Conservation (phyloP, 2,888 invertebrate genomes). For the Lagria hirta region DNA sequence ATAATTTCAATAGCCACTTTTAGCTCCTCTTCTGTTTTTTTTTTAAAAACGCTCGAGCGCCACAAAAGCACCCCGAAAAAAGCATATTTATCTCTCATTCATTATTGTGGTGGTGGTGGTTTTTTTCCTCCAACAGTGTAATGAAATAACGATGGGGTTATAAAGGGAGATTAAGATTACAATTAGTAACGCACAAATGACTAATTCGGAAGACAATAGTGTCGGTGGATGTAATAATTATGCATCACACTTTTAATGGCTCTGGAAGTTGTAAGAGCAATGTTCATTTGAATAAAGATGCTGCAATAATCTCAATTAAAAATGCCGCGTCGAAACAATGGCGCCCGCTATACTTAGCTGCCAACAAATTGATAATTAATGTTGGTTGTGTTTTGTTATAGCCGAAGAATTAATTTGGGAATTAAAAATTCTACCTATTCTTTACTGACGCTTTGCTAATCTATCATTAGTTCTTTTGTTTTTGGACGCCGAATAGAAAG, state of each 20-base stretch:
- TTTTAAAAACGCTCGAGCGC: no score
- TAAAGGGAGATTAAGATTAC: slow-evolving; percentile 51
- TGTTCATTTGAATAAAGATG: slow-evolving; percentile 54
- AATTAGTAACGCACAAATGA: slow-evolving; percentile 55
- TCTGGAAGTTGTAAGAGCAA: slow-evolving; percentile 46
- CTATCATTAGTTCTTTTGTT: no score
- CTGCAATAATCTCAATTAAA: slow-evolving; percentile 57
- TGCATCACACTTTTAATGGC: slow-evolving; percentile 55
- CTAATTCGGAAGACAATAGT: slow-evolving; percentile 53
- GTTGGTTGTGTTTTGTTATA: slow-evolving; percentile 57
- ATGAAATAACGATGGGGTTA: slow-evolving; percentile 47
- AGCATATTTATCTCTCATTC: no score
- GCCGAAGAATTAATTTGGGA: slow-evolving; percentile 53
- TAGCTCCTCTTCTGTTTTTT: no score
- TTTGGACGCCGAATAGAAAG: no score
- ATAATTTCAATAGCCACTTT: no score
- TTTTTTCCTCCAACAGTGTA: no score
- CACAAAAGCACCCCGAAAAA: no score
- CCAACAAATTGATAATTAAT: slow-evolving; percentile 56
- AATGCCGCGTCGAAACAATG: slow-evolving; percentile 54
- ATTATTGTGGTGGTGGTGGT: no score
- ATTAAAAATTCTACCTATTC: no score
- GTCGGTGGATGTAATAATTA: slow-evolving; percentile 52
- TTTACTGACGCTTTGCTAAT: no score
- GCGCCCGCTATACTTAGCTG: slow-evolving; percentile 43